phyloP scores from a whole-genome alignment of 2,797 vertebrate genomes.

The Macrochelys suwanniensis region DNA sequence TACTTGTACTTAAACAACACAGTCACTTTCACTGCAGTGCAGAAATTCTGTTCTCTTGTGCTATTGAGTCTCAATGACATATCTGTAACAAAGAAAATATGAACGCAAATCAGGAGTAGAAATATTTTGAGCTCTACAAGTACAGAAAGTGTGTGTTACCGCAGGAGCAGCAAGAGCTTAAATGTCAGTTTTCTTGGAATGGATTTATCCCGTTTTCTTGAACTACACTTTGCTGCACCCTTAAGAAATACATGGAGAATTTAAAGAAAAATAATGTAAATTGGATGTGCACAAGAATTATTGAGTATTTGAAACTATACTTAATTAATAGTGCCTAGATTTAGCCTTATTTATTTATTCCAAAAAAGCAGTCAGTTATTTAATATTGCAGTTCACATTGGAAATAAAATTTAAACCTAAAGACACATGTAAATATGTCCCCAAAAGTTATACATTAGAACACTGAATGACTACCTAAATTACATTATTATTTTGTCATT shows the following conservation, averaged over 20 bases:
- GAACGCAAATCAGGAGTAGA: conserved; percentile 7
- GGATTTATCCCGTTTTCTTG: conserved; percentile 2
- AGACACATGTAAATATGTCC: conserved; percentile 26
- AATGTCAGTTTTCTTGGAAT: conserved; percentile 21
- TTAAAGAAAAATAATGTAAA: background rate
- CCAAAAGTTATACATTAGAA: conserved; percentile 43
- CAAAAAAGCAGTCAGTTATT: conserved; percentile 18
- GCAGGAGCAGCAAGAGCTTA: conserved; percentile 15
- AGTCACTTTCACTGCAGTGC: conserved; percentile 20
- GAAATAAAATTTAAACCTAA: conserved; percentile 12
- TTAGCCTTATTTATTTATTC: conserved; percentile 48
- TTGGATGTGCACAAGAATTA: background rate
- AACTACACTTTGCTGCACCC: background rate
- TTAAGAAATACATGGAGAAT: conserved; percentile 19
- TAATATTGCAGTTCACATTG: conserved; percentile 25
- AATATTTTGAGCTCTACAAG: conserved; percentile 34
- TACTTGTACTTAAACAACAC: background rate
- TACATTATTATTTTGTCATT: conserved; percentile 64
- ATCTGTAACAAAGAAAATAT: conserved; percentile 40
- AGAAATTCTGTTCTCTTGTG: conserved; percentile 53
- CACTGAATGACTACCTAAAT: conserved; percentile 40
- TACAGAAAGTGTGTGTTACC: conserved; percentile 16
- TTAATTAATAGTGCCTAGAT: conserved; percentile 39
- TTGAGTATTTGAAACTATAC: conserved; percentile 33
- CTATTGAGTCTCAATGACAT: conserved; percentile 31